These are phyloP conservation scores for Aphelocoma coerulescens DNA, from an alignment of 2,113 vertebrate genomes.

Conservation along the genomic window DNA sequence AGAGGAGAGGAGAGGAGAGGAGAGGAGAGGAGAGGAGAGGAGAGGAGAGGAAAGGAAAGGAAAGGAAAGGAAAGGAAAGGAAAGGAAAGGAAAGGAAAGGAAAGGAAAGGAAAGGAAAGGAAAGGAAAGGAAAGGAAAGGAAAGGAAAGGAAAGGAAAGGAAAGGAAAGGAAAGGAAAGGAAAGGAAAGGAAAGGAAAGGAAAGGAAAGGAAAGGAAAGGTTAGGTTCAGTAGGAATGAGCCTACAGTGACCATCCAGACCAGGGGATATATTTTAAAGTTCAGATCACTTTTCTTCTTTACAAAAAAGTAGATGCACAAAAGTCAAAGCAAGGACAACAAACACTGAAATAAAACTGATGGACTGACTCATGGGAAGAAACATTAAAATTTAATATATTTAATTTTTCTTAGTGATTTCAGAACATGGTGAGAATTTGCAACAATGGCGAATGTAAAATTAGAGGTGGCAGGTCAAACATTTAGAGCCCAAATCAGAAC, in stretches of 20 bases:
- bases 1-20: too few relatives aligned
- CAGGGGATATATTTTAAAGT: background rate
- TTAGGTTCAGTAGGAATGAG: background rate
- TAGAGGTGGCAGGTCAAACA: background rate
- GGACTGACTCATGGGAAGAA: background rate
- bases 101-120: too few relatives aligned
- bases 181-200: too few relatives aligned
- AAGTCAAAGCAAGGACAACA: background rate
- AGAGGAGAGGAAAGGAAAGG: too few relatives aligned
- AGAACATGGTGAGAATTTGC: background rate
- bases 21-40: too few relatives aligned
- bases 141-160: too few relatives aligned
- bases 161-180: too few relatives aligned
- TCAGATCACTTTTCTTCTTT: background rate
- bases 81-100: too few relatives aligned
- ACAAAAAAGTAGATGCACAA: background rate
- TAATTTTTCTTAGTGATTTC: background rate
- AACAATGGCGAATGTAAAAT: background rate
- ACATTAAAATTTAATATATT: background rate
- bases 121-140: background rate
- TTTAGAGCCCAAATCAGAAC: background rate
- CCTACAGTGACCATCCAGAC: background rate
- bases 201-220: too few relatives aligned
- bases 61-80: too few relatives aligned
- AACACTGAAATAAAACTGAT: background rate